Evolutionary conservation across 2,888 invertebrate genomes (phyloP).

Genomic region (Stenolophus ochropezus): DNA sequence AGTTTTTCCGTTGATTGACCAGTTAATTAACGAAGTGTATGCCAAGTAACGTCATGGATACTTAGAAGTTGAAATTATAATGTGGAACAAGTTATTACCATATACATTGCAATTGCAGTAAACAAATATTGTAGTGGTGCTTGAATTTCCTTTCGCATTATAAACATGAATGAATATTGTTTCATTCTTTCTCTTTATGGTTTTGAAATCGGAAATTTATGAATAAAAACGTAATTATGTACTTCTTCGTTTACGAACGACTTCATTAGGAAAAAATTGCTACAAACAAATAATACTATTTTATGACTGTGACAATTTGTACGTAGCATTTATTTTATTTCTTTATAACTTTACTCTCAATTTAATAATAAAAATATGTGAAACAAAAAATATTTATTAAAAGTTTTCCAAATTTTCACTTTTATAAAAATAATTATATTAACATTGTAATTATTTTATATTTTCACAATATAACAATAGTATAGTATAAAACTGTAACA

Average conservation of each 20-base stretch:
- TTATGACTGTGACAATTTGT: too few species aligned
- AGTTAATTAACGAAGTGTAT: constrained; percentile 1
- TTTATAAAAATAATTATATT: too few species aligned
- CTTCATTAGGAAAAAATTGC: too few species aligned
- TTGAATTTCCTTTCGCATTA: neutral
- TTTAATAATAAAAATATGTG: too few species aligned
- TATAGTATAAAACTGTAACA: too few species aligned
- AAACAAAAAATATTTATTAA: too few species aligned
- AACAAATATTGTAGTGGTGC: neutral
- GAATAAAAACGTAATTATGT: neutral
- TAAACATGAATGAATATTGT: neutral
- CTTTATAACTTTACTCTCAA: too few species aligned
- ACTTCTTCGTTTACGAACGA: too few species aligned
- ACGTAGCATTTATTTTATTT: too few species aligned
- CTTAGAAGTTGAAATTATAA: constrained; percentile 17
- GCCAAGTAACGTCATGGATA: neutral
- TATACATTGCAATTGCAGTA: neutral
- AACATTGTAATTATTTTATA: too few species aligned
- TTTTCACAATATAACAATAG: too few species aligned
- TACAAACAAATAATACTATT: neutral
- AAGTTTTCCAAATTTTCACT: too few species aligned
- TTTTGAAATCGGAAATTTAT: neutral
- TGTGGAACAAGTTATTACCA: neutral
- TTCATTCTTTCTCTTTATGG: neutral
- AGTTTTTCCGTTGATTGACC: neutral